Evolutionary conservation across 2,797 vertebrate species (phyloP), one percentile per base, ranked within the genome.

Genomic region (Betta splendens): DNA sequence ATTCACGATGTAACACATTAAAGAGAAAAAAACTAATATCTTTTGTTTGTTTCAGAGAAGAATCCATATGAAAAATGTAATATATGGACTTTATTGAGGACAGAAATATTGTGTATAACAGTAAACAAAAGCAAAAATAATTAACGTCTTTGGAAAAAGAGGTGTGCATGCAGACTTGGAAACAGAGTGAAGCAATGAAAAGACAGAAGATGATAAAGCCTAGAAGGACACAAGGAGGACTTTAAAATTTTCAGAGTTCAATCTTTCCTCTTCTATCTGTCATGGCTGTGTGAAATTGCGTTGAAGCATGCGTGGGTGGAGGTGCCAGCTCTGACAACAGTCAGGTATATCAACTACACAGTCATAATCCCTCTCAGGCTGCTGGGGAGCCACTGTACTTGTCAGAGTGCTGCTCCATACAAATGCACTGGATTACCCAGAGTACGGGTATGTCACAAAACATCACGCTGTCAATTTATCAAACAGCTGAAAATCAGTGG

Each of bases 31-130:
- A 86, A 72, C 75, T 76, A 87, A 91, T 91, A 90, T 88, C 20
- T 87, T 84, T 63, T 83, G 85, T 89, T 89, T 83, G 79, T 83
- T 89, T 87, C 78, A 60, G 48, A 72, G 70, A 61, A 58, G 55
- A 73, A 83, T 75, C 73, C 69, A 87, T 87, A 88, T 90, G 81
- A 87, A 87, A 93, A 89, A 89, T 74, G 18, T 72, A 77, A 85
- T 85, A 85, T 81, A 65, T 20, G 44, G 25, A 25, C 59, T 59
- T 74, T 80, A 67, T 64, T 72, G 52, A 68, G 66, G 70, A 77
- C 44, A 66, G 39, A 71, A 70, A 74, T 75, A 83, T 46, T 63
- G 68, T 61, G 29, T 59, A 53, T 17, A 62, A 38, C 56, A 63
- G 60, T 55, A 56, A 49, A 65, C 51, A 77, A 52, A 69, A 73